These are phyloP conservation scores for Cryptoprocta ferox DNA, from an alignment of 2,797 vertebrate genomes.

Conservation along the genomic window DNA sequence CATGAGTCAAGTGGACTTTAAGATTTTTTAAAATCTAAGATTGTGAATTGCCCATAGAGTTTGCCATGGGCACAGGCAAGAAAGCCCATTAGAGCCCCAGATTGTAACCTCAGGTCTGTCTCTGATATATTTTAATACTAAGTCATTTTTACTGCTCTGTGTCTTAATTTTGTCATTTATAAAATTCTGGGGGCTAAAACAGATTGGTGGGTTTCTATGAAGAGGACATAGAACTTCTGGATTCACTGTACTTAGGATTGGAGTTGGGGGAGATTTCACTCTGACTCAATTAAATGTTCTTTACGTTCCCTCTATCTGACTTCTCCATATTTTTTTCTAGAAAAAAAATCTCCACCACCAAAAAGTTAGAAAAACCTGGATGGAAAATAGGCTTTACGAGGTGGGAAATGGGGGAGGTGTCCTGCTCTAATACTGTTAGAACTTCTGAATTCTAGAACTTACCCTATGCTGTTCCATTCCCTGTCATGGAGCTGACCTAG, in stretches of 20 bases:
- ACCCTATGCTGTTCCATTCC: background rate
- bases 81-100: background rate
- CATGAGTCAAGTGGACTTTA: background rate
- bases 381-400: background rate
- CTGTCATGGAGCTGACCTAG: background rate
- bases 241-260: background rate
- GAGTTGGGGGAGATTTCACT: accelerated
- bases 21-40: background rate
- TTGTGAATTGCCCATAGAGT: background rate
- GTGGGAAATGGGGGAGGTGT: too few species aligned
- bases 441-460: background rate
- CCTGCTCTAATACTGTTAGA: background rate
- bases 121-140: background rate
- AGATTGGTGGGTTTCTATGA: background rate
- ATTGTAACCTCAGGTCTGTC: background rate
- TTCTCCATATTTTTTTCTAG: background rate
- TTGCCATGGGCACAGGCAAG: background rate
- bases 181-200: background rate
- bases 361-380: background rate
- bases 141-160: background rate
- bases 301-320: background rate
- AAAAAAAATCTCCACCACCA: background rate
- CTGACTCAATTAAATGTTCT: background rate
- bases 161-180: background rate
- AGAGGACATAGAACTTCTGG: background rate